These are phyloP conservation scores for Eupithecia pulchellata DNA, from an alignment of 2,888 invertebrate species.

Conservation along the genomic window DNA sequence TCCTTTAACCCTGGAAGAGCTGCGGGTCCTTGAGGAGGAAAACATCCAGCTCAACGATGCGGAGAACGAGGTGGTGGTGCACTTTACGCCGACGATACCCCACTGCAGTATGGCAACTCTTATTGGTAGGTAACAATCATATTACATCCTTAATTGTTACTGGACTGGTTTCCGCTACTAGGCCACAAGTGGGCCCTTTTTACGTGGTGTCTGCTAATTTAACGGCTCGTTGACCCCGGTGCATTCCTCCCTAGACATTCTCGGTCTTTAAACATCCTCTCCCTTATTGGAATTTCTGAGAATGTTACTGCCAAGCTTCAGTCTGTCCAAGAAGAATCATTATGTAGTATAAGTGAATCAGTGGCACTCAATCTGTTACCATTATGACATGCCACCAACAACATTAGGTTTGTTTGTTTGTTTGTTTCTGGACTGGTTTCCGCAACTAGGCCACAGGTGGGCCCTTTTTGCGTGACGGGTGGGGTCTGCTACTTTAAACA, in stretches of 20 bases:
- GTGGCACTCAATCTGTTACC: neutral
- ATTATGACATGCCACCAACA: no score
- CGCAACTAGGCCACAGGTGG: no score
- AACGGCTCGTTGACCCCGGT: no score
- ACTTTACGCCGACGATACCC: slow-evolving; percentile 98
- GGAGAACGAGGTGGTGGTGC: slow-evolving; percentile 80
- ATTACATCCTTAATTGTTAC: no score
- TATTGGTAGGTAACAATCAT: slow-evolving; percentile 81
- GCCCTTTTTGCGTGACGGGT: no score
- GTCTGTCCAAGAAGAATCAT: neutral
- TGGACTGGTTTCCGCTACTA: no score
- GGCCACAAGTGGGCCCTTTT: no score
- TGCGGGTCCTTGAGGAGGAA: slow-evolving; percentile 95
- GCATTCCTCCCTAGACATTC: no score
- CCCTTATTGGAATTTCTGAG: neutral
- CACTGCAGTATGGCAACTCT: slow-evolving; percentile 99
- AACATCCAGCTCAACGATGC: slow-evolving; percentile 91
- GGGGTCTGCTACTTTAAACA: no score
- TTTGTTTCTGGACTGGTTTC: no score
- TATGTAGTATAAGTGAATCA: neutral
- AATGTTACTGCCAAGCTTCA: neutral
- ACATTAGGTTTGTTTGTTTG: no score
- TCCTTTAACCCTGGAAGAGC: slow-evolving; percentile 96
- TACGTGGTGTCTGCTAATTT: no score
- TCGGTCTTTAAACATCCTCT: neutral